Conservation (phyloP, 2,888 invertebrate genomes). For the Entomobrya proxima region DNA sequence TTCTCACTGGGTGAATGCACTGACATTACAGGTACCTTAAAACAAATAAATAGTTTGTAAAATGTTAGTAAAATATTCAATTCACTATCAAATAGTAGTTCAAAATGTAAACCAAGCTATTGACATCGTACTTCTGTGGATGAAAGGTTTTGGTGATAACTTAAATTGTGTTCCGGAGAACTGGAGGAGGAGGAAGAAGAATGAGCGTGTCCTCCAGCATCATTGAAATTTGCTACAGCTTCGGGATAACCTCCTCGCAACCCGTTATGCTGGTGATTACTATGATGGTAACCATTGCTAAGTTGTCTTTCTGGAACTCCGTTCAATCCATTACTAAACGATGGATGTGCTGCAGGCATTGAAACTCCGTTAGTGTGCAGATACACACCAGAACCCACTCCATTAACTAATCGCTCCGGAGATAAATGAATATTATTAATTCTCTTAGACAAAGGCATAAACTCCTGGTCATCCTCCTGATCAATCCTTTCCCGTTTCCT, state of each 20-base stretch:
- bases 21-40: slow-evolving; percentile 41
- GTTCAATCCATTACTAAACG: background rate
- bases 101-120: background rate
- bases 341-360: slow-evolving; percentile 5
- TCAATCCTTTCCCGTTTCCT: slow-evolving; percentile 85
- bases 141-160: background rate
- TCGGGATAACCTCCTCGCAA: background rate
- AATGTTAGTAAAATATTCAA: background rate
- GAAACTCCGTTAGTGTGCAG: background rate
- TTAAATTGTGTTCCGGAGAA: background rate
- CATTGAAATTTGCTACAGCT: background rate
- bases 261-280: slow-evolving; percentile 17
- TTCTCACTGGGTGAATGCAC: background rate
- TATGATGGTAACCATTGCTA: background rate
- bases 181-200: background rate
- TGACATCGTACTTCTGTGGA: background rate
- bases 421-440: slow-evolving; percentile 93
- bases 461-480: slow-evolving; percentile 86
- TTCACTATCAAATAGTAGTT: background rate
- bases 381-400: background rate
- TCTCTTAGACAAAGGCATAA: slow-evolving; percentile 91
- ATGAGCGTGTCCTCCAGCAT: background rate
- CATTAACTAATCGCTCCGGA: slow-evolving; percentile 74
- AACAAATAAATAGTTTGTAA: background rate
- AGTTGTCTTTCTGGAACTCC: background rate